Conservation (phyloP, 1,140 invertebrate genomes). For the Onthophagus taurus region DNA sequence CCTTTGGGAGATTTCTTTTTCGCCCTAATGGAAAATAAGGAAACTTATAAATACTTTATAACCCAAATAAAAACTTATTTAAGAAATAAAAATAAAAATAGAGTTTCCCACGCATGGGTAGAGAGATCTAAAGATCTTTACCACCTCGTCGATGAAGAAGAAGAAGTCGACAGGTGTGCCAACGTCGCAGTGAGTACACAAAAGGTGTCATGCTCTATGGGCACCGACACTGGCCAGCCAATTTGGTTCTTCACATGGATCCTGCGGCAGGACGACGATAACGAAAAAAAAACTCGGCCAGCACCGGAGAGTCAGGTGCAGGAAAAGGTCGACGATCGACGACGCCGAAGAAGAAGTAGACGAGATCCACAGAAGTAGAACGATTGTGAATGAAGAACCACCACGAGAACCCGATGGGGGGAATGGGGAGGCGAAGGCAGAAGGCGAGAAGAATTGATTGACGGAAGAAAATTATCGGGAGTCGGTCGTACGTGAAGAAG, state of each 20-base stretch:
- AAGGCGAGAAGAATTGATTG: no score
- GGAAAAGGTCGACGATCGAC: not conserved
- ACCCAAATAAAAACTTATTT: not conserved
- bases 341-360: slow-evolving; percentile 8
- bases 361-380: slow-evolving; percentile 8
- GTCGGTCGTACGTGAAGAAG: no score
- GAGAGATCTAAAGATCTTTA: no score
- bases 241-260: slow-evolving; percentile 25
- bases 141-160: no score
- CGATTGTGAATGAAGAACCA: slow-evolving; percentile 8
- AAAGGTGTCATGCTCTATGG: slow-evolving; percentile 22
- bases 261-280: slow-evolving; percentile 11
- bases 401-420: no score
- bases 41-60: no score
- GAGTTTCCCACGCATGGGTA: slow-evolving; percentile 23
- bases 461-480: no score
- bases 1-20: no score
- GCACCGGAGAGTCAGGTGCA: slow-evolving; percentile 16
- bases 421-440: no score
- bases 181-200: slow-evolving; percentile 19
- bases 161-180: slow-evolving; percentile 21
- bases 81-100: not conserved
- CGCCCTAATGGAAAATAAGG: no score
- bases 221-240: slow-evolving; percentile 18
- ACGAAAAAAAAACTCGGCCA: not conserved